phyloP scores from a whole-genome alignment of 2,113 vertebrate genomes.

The Cyphotilapia sp. region DNA sequence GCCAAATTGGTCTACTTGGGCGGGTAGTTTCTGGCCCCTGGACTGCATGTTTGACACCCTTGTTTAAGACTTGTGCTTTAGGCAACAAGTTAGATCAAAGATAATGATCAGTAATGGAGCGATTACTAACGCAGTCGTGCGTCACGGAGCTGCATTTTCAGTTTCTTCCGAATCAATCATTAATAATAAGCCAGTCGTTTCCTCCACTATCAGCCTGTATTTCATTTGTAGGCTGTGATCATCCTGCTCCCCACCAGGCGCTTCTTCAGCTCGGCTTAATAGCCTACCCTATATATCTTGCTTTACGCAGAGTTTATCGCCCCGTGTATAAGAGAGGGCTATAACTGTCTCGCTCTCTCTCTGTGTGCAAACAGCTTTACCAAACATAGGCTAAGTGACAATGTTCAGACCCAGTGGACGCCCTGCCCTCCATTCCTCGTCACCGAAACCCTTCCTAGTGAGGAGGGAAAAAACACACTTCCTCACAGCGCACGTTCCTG shows the following conservation, averaged over 20 bases:
- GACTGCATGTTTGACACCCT: neutral
- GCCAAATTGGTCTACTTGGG: neutral
- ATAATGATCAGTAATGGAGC: neutral
- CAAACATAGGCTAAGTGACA: constrained; percentile 3
- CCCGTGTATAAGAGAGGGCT: neutral
- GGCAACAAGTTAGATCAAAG: neutral
- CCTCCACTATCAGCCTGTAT: neutral
- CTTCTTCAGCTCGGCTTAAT: neutral
- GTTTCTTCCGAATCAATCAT: neutral
- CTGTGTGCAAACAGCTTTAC: neutral
- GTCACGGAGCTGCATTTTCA: neutral
- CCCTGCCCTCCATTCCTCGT: constrained; percentile 33
- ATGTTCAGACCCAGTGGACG: neutral
- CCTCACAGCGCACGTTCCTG: neutral
- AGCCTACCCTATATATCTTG: neutral
- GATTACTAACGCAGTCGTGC: neutral
- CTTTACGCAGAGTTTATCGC: neutral
- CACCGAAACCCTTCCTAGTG: constrained; percentile 32
- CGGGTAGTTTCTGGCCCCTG: neutral
- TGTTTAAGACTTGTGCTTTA: neutral
- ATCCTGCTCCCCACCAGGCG: neutral
- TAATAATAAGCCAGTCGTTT: neutral
- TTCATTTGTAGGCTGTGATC: neutral
- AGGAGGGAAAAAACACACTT: constrained; percentile 23
- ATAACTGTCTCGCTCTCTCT: neutral